Base-by-base conservation (phyloP, 2,113 vertebrate genomes). In the Mormyrus iriodes region DNA sequence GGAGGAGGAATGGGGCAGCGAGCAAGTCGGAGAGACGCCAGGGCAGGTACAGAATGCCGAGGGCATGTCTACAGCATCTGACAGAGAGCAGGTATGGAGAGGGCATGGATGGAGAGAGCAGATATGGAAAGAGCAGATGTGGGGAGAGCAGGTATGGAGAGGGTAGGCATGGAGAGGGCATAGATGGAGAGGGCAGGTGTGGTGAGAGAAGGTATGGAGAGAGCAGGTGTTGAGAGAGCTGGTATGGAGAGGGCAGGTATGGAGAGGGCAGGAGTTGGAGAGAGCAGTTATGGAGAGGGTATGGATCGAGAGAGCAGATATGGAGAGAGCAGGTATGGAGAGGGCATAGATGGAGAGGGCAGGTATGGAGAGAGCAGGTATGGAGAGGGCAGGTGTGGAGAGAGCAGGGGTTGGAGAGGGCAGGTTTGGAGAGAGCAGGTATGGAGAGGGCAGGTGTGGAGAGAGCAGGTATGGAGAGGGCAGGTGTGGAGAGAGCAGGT, bases 1-100 rank as follows among this genome's bases (percentile, higher is more conserved):
- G 88, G 87, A 89, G 89, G 46, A 92, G 90, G 53, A 53, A 61
- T 85, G 88, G 83, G 91, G 88, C 9, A 76, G 83, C 61, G 85
- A 88, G 89, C 89, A 91, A 27, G 88, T 83, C 90, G 19, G 52
- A 65, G 69, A 89, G 73, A 65, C 21, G 55, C 58, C 49, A 3
- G 61, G 87, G 46, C 89, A 31, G 91, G 87, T 87, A 89, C 82
- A 17, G 82, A 53, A 55, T 42, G n/a, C 90, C 61, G 83, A 46
- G 89, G 90, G 88, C 61, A 86, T 44, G 17, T 48, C 48, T 35
- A 15, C 48, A n/a, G 17, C n/a, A 69, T 73, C 6, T 31, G n/a
- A 69, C 9, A n/a, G 27, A 69, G n/a, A 27, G n/a, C 58, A 65
- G 58, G 58, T 65, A 65, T 35, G 73, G 27, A 39, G 31, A 19